A percentile compares a stretch with the other conserved stretches of the same genome.
Evolutionary conservation across 2,888 invertebrate genomes (phyloP).

Genomic region (Diaphora mendica): DNA sequence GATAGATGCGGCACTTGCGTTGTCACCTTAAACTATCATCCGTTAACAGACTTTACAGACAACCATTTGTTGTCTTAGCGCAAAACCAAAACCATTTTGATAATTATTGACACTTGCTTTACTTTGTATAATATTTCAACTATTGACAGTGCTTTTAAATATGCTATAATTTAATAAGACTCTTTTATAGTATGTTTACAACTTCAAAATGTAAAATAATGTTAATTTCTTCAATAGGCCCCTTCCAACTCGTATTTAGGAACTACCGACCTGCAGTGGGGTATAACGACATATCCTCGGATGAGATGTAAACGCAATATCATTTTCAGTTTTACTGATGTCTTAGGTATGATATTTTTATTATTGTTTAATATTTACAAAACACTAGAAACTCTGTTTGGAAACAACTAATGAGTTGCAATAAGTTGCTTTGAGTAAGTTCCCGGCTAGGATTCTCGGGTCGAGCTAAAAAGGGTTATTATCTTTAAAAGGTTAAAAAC

Average conservation of each 20-base stretch:
- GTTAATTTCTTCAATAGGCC: slow-evolving; percentile 28
- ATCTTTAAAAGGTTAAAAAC: too few relatives aligned
- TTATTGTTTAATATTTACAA: not conserved
- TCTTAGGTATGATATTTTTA: slow-evolving; percentile 85
- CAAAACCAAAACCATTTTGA: too few relatives aligned
- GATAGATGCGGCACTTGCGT: too few relatives aligned
- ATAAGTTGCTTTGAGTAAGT: too few relatives aligned
- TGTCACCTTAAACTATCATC: too few relatives aligned
- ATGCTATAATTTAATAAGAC: not conserved
- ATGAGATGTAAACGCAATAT: slow-evolving; percentile 90
- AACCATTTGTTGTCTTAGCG: too few relatives aligned
- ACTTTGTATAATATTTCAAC: not conserved
- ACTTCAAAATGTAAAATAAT: not conserved
- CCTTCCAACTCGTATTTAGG: slow-evolving; percentile 53
- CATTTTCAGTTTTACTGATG: slow-evolving; percentile 91
- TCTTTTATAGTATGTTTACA: not conserved
- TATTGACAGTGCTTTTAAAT: not conserved
- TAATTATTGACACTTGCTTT: too few relatives aligned
- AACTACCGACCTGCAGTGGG: slow-evolving; percentile 91
- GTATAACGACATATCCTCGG: slow-evolving; percentile 90
- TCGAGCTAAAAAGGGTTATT: too few relatives aligned
- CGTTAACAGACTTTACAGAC: too few relatives aligned
- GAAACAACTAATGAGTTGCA: too few relatives aligned
- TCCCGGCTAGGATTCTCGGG: too few relatives aligned
- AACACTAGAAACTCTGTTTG: not conserved